Conservation (phyloP, 2,888 invertebrate species). For the Watsonalla cultraria region DNA sequence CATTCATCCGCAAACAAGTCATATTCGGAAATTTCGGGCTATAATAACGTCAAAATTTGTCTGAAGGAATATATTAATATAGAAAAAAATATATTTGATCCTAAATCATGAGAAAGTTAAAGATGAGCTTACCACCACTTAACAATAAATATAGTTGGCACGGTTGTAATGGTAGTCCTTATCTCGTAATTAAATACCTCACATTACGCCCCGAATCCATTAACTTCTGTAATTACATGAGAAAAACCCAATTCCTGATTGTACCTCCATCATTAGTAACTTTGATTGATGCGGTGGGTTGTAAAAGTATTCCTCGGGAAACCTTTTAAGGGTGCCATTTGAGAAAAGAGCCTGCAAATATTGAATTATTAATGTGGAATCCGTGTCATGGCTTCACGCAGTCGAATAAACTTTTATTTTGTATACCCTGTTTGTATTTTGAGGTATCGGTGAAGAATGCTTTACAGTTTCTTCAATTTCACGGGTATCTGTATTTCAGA, state of each 20-base stretch:
- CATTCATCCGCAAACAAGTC: too few species aligned
- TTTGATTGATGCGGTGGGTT: slow-evolving; percentile 1
- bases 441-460: too few species aligned
- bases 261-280: not conserved
- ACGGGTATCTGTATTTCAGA: too few species aligned
- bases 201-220: not conserved
- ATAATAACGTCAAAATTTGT: too few species aligned
- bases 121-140: too few species aligned
- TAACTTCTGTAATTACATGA: not conserved
- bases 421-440: too few species aligned
- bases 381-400: slow-evolving; percentile 11
- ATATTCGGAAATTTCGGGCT: too few species aligned
- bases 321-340: slow-evolving; percentile 5
- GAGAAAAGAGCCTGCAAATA: slow-evolving; percentile 6
- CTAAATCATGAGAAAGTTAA: too few species aligned
- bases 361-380: slow-evolving; percentile 13
- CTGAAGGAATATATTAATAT: too few species aligned
- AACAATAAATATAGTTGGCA: not conserved
- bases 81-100: too few species aligned
- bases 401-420: slow-evolving; percentile 7
- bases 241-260: not conserved
- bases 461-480: too few species aligned
- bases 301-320: not conserved
- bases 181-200: not conserved
- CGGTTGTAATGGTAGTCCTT: not conserved